Conservation (phyloP, 2,888 invertebrate genomes). For the Hirtodrosophila cameraria region DNA sequence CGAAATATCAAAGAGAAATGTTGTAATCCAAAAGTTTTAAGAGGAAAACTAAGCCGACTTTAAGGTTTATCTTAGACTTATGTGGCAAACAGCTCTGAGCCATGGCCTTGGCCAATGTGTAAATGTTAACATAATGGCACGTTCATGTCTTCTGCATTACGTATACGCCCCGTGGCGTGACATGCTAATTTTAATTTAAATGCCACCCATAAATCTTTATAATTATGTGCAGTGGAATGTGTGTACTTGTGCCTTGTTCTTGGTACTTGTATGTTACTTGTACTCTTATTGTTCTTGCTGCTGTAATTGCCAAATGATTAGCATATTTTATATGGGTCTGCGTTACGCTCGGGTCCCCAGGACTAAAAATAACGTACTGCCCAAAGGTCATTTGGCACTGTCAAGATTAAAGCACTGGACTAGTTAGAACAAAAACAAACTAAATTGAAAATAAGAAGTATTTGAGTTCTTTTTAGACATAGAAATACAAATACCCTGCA, state of each 20-base stretch:
- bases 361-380: constrained; percentile 54
- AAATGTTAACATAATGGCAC: constrained; percentile 56
- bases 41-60: too few relatives aligned
- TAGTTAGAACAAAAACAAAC: constrained; percentile 3
- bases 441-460: constrained; percentile 18
- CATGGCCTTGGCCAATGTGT: constrained; percentile 53
- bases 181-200: constrained; percentile 52
- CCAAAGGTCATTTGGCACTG: constrained; percentile 69
- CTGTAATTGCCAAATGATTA: constrained; percentile 63
- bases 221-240: constrained; percentile 44
- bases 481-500: constrained; percentile 4
- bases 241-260: too few relatives aligned
- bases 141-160: constrained; percentile 61
- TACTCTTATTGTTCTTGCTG: constrained; percentile 5
- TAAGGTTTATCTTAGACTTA: too few relatives aligned
- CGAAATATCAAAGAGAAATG: too few relatives aligned
- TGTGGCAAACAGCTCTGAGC: neutral
- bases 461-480: neutral
- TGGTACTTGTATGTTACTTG: neutral
- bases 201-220: constrained; percentile 54
- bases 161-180: constrained; percentile 72
- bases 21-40: too few relatives aligned
- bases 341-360: constrained; percentile 36
- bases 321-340: constrained; percentile 67
- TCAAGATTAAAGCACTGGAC: constrained; percentile 51